Base-by-base conservation (phyloP, 2,888 invertebrate species). In the Timema cristinae region DNA sequence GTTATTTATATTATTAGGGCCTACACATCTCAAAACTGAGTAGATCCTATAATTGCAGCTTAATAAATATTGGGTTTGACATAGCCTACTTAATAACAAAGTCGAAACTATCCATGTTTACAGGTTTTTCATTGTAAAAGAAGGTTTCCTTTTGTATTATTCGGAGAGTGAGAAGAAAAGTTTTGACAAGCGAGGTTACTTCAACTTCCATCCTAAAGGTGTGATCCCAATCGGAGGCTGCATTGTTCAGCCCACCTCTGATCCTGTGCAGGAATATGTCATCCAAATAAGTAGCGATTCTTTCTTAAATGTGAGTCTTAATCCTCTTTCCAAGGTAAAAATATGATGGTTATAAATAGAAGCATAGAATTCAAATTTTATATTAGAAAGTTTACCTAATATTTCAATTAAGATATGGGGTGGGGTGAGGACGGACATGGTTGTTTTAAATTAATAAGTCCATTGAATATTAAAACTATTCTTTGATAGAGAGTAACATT, bases 61-160 rank as follows among this genome's bases (percentile, higher is more conserved):
- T 32, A 32, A 32, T 32, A 32, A 32, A 32, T 32, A 32, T 32
- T 32, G 32, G 32, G 32, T 32, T 32, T 32, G 32, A 32, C 32
- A 32, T 32, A 32, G 32, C 32, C 32, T 32, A 32, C 32, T 32
- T 32, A 32, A 32, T 32, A 32, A 32, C 32, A 32, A 32, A 32
- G 32, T 32, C 32, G 32, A 32, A 32, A 51, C 50, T 69, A 16
- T 10, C 47, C 32, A 32, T 59, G 59, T 10, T 7, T 73, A 10
- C 67, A 75, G 75, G 69, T 75, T 75, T 73, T 75, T 75, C 66
- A 70, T 75, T 68, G 74, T 75, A n/a, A 75, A 75, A 50, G 75
- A 75, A 63, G 75, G 75, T 7, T 75, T 73, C 63, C 73, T 75
- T 52, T 71, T 75, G 32, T 75, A 75, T 66, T 75, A 75, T 50